Percentiles rank a stretch among this genome's conserved stretches.
These are phyloP conservation scores for Heterodera carotae DNA, from an alignment of 1,140 invertebrate genomes.

Conservation along the genomic window DNA sequence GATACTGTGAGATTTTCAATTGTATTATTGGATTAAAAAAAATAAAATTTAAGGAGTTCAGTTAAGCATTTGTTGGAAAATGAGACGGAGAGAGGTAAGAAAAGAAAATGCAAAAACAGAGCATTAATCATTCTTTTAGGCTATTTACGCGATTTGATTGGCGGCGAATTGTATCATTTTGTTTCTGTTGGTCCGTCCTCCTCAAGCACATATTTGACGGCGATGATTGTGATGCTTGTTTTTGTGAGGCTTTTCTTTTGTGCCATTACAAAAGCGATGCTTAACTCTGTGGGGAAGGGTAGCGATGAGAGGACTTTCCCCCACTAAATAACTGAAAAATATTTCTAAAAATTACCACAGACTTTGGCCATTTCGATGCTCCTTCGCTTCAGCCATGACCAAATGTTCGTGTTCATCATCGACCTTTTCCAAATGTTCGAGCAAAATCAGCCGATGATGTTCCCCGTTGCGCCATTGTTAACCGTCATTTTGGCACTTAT, in stretches of 20 bases:
- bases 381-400: conserved; percentile 94
- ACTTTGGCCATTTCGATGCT: conserved; percentile 97
- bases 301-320: too few relatives aligned
- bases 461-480: conserved; percentile 89
- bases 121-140: conserved; percentile 61
- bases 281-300: too few relatives aligned
- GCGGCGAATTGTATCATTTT: conserved; percentile 97
- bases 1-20: conserved; percentile 31
- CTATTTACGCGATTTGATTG: conserved; percentile 83
- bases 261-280: too few relatives aligned
- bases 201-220: conserved; percentile 82
- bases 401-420: conserved; percentile 92
- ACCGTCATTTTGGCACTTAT: conserved; percentile 95
- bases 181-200: conserved; percentile 93
- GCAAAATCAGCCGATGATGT: conserved; percentile 81
- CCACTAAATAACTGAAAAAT: too few relatives aligned
- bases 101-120: not conserved
- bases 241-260: conserved; percentile 84
- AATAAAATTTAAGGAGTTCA: conserved; percentile 79
- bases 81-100: conserved; percentile 92
- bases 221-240: conserved; percentile 93
- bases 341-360: too few relatives aligned
- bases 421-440: conserved; percentile 95
- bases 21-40: conserved; percentile 17
- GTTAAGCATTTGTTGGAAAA: conserved; percentile 90